A percentile compares a stretch with the other conserved stretches of the same genome.
phyloP scores from a whole-genome alignment of 2,113 vertebrate species.

The Myocastor coypus region DNA sequence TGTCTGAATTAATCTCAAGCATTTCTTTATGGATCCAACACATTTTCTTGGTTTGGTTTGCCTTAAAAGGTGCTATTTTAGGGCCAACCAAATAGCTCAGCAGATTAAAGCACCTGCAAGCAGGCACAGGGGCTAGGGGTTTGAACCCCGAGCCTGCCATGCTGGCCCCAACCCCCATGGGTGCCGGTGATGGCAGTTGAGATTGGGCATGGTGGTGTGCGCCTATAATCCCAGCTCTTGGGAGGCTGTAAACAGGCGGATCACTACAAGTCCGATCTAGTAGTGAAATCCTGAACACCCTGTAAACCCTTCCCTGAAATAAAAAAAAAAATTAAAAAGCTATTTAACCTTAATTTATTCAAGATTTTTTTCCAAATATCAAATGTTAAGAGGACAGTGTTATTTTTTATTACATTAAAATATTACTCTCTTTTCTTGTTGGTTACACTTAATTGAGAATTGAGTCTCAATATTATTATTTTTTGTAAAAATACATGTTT shows the following conservation, averaged over 20 bases:
- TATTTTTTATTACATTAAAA: background rate
- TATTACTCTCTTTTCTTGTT: background rate
- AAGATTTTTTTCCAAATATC: background rate
- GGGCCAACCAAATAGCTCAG: too few species aligned
- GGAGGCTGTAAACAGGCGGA: too few species aligned
- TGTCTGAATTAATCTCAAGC: background rate
- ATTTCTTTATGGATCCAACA: background rate
- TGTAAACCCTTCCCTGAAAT: too few species aligned
- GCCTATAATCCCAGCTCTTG: too few species aligned
- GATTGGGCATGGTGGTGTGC: too few species aligned
- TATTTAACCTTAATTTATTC: background rate
- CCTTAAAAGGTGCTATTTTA: background rate
- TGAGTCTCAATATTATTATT: background rate
- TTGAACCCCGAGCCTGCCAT: too few species aligned
- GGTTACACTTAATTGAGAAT: background rate
- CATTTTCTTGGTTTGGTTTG: background rate
- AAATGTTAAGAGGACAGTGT: background rate
- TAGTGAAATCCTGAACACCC: too few species aligned
- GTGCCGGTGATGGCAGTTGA: too few species aligned
- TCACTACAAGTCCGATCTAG: too few species aligned
- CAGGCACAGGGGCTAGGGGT: too few species aligned
- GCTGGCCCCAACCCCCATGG: too few species aligned
- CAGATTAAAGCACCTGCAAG: too few species aligned
- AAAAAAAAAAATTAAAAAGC: background rate
- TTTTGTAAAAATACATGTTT: background rate